These are phyloP conservation scores for Phalacrocorax pelagicus DNA, from an alignment of 2,113 vertebrate genomes.

Conservation along the genomic window DNA sequence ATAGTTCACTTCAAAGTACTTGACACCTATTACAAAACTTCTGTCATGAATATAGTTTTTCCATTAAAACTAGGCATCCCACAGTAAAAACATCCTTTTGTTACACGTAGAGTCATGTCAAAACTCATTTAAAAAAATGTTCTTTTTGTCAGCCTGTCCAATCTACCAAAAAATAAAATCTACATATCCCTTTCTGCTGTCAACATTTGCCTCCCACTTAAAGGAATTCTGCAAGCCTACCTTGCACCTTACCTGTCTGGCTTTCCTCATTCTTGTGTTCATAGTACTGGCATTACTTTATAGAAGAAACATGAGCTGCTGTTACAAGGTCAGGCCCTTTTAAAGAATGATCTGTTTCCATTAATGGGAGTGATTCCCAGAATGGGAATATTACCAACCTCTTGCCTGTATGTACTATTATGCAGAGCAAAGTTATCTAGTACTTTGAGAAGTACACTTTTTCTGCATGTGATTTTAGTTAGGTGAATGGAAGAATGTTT, in stretches of 20 bases:
- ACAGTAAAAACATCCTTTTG: conserved; percentile 40
- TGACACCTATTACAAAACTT: conserved; percentile 60
- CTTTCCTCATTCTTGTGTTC: not conserved
- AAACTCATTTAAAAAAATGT: conserved; percentile 55
- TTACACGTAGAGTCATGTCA: conserved; percentile 39
- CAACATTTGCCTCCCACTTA: not conserved
- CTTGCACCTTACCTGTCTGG: not conserved
- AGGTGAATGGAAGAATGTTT: not conserved
- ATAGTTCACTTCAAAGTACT: conserved; percentile 27
- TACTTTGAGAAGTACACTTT: not conserved
- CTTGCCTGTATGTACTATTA: not conserved
- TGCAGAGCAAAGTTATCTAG: not conserved
- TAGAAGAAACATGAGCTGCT: not conserved
- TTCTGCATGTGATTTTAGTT: not conserved
- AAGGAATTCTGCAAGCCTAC: not conserved
- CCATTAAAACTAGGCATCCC: conserved; percentile 22
- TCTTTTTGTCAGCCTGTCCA: conserved; percentile 25
- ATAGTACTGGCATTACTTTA: not conserved
- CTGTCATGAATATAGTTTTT: conserved; percentile 23
- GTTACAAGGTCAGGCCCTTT: not conserved
- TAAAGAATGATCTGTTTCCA: not conserved
- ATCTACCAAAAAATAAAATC: conserved; percentile 34
- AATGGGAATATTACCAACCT: not conserved
- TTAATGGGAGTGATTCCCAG: not conserved
- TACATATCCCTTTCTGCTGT: not conserved